phyloP scores from a whole-genome alignment of 2,113 vertebrate genomes.

The Eretmochelys imbricata region DNA sequence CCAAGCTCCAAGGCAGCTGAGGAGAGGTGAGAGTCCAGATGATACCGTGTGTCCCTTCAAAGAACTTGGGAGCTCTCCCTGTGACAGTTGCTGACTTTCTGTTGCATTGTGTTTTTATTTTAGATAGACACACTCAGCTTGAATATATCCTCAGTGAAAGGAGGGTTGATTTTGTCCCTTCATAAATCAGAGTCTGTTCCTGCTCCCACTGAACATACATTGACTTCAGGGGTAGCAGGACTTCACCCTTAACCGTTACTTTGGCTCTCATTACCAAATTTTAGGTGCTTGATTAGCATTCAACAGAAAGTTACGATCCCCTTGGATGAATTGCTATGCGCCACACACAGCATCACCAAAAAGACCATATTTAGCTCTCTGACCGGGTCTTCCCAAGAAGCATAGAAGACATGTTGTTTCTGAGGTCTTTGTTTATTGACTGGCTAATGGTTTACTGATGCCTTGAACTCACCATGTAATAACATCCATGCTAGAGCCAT shows the following conservation, averaged over 20 bases:
- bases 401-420: background rate
- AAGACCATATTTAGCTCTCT: background rate
- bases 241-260: background rate
- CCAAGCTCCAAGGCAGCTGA: constrained; percentile 53
- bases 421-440: background rate
- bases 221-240: background rate
- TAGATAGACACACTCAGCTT: background rate
- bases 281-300: background rate
- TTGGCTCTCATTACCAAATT: background rate
- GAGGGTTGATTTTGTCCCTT: background rate
- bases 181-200: background rate
- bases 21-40: constrained; percentile 66
- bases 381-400: background rate
- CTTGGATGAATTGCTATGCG: background rate
- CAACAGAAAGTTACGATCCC: background rate
- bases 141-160: background rate
- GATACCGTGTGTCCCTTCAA: fast-evolving
- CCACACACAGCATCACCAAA: background rate
- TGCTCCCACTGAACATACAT: background rate
- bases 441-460: background rate
- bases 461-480: background rate
- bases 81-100: background rate
- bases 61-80: background rate
- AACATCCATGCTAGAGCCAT: background rate
- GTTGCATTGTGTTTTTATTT: fast-evolving